Percentiles rank a stretch among this genome's conserved stretches.
Conservation (phyloP, 2,888 invertebrate genomes). For the Hoplodrina ambigua region DNA sequence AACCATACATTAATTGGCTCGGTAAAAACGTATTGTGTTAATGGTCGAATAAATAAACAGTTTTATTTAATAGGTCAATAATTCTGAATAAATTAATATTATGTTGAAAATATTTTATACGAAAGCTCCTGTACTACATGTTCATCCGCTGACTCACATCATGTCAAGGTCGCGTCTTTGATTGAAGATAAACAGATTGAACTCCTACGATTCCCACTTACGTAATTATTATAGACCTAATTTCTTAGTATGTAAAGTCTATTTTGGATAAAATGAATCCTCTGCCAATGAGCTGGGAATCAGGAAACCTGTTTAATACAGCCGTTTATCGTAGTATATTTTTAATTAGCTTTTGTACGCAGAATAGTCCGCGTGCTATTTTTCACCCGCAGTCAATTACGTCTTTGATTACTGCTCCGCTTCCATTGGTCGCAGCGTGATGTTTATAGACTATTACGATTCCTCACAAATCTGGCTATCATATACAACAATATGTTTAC, state of each 20-base stretch:
- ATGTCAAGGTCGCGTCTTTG: conserved; percentile 77
- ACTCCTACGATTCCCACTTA: conserved; percentile 56
- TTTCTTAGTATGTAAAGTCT: conserved; percentile 4
- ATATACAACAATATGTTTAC: too few relatives aligned
- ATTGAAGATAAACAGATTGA: conserved; percentile 75
- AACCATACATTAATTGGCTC: conserved; percentile 3
- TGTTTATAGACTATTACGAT: too few relatives aligned
- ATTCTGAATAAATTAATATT: conserved; percentile 1
- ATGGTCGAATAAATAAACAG: conserved; percentile 2
- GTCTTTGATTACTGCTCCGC: too few relatives aligned
- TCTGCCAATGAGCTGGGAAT: conserved; percentile 1
- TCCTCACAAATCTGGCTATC: too few relatives aligned
- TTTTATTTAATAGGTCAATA: conserved; percentile 3
- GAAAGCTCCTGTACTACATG: conserved; percentile 41
- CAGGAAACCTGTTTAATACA: conserved; percentile 3
- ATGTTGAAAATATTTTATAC: background rate
- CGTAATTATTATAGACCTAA: conserved; percentile 27
- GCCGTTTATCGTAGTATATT: conserved; percentile 5
- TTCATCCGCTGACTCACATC: conserved; percentile 70
- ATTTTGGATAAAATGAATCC: conserved; percentile 3
- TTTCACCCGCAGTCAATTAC: too few relatives aligned
- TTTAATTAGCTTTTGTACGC: too few relatives aligned
- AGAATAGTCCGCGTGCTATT: too few relatives aligned
- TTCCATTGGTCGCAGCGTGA: too few relatives aligned
- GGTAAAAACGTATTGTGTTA: background rate